Conservation (phyloP, 1,140 invertebrate species). For the Orussus abietinus region DNA sequence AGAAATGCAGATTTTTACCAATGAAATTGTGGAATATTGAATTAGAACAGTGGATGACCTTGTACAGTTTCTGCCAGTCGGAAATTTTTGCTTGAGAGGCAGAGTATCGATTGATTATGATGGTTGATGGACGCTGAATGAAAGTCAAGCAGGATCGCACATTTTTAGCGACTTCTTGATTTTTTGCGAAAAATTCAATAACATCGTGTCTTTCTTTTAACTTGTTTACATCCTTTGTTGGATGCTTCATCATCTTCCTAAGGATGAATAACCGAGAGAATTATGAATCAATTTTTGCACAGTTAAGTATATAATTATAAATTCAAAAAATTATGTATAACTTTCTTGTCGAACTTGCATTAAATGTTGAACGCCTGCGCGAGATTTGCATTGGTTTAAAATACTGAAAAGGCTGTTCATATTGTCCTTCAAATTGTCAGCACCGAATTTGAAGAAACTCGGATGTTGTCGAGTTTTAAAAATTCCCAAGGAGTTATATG, state of each 20-base stretch:
- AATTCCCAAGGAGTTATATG: slow-evolving; percentile 71
- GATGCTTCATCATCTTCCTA: no score
- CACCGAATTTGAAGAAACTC: slow-evolving; percentile 67
- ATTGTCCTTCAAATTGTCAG: slow-evolving; percentile 58
- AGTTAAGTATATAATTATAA: no score
- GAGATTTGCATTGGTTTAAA: slow-evolving; percentile 69
- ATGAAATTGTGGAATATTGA: neutral
- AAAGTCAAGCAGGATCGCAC: slow-evolving; percentile 58
- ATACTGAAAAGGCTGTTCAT: slow-evolving; percentile 70
- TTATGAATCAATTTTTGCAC: no score
- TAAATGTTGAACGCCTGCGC: slow-evolving; percentile 54
- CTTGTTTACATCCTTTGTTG: slow-evolving; percentile 55
- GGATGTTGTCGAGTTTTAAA: slow-evolving; percentile 72
- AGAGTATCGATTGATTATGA: slow-evolving; percentile 30
- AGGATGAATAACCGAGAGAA: no score
- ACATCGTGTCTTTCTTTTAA: slow-evolving; percentile 60
- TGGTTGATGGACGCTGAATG: slow-evolving; percentile 55
- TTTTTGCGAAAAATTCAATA: slow-evolving; percentile 59
- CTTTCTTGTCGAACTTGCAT: no score
- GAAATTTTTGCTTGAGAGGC: slow-evolving; percentile 59
- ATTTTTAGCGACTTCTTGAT: slow-evolving; percentile 57
- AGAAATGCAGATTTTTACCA: slow-evolving; percentile 7
- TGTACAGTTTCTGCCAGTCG: slow-evolving; percentile 66
- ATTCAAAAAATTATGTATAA: no score
- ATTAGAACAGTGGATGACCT: slow-evolving; percentile 44